Evolutionary conservation across 2,113 vertebrate species (phyloP), one percentile per base, ranked within the genome.

Genomic region (Myotis davidii): DNA sequence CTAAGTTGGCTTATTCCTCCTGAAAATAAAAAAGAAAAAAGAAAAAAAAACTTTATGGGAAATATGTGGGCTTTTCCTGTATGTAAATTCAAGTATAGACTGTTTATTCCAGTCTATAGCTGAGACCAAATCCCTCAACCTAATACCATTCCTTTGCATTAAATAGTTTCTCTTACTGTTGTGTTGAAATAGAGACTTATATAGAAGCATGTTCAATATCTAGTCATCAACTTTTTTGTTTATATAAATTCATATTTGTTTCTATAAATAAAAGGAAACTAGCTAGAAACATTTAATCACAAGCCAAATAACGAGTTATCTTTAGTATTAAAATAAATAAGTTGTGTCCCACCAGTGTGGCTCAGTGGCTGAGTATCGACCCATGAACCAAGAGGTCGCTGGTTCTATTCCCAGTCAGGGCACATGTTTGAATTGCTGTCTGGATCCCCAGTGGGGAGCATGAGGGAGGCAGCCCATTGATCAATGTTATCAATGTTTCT

Each of bases 281-380:
- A 48, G 32, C 50, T 85, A 91, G 37, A n/a, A 59, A 89, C 32
- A 85, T 81, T 87, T 91, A 84, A 67, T 77, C 34, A 52, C 17
- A 90, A 79, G 74, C 7, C 84, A 78, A 85, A 76, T 72, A 88
- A n/a, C 4, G 12, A 6, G 10, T 87, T 78, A 23, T 76, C 39
- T 64, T 52, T 77, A 67, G 87, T 93, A 78, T 91, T 92, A 86
- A 91, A 95, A 94, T 79, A 90, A 94, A 90, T 56, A 94, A 86
- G 0, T 81, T 61, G 59, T 23, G 25, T 61, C 9, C 59, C 25
- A 23, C 54, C 56, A 61, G 59, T 61, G 25, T 27, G 56, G 23
- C 10, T 61, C 23, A 61, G 59, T 61, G 59, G 23, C 59, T 61
- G 59, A 61, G 56, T 59, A 59, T 59, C 2, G 9, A 59, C 9